These are phyloP conservation scores for Clitarchus hookeri DNA, from an alignment of 2,888 invertebrate genomes.

Conservation along the genomic window DNA sequence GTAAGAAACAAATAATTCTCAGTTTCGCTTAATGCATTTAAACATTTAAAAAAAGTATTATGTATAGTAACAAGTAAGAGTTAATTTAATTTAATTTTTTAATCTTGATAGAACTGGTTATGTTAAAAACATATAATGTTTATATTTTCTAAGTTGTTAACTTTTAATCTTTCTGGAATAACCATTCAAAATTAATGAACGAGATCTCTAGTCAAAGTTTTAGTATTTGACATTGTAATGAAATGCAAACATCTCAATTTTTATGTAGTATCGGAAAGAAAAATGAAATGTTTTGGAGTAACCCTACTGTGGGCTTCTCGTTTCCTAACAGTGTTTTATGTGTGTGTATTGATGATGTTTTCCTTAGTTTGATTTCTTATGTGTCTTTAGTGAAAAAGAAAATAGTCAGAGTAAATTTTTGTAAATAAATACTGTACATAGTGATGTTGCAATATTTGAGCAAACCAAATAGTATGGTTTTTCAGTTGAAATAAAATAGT, in stretches of 20 bases:
- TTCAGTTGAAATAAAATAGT: neutral
- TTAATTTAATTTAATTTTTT: no score
- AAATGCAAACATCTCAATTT: conserved; percentile 20
- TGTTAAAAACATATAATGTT: no score
- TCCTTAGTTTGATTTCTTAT: neutral
- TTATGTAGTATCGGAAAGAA: conserved; percentile 28
- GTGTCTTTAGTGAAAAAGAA: neutral
- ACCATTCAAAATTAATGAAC: conserved; percentile 8
- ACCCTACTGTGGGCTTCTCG: neutral
- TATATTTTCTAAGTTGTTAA: neutral
- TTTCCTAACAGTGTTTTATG: neutral
- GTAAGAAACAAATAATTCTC: no score
- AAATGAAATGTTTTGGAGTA: neutral
- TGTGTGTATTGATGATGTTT: neutral
- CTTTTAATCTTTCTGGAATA: neutral
- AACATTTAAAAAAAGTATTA: no score
- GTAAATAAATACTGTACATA: neutral
- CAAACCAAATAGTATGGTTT: neutral
- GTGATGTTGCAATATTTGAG: neutral
- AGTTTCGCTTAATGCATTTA: no score
- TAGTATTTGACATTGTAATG: conserved; percentile 3
- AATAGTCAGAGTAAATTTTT: neutral
- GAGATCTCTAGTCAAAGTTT: neutral
- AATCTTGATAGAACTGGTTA: no score
- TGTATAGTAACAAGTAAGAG: no score